Evolutionary conservation across 2,113 vertebrate species (phyloP).

Genomic region (Mormoops blainvillei): DNA sequence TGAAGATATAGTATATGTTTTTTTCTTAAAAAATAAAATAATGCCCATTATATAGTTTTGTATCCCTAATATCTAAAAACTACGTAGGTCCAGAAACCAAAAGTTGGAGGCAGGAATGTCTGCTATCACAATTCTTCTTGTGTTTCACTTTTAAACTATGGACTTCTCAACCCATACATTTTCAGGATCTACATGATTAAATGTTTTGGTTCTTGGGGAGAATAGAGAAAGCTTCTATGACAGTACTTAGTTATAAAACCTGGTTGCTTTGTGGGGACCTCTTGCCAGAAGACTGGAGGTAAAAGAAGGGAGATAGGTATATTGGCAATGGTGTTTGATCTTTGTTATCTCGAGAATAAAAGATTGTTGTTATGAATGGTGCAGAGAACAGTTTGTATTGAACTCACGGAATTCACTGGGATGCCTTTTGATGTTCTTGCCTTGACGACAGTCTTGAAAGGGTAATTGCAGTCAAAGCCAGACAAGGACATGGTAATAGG

Average conservation of each 20-base stretch:
- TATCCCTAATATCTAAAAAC: not conserved
- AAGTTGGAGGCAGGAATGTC: not conserved
- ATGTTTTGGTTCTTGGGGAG: not conserved
- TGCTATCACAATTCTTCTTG: not conserved
- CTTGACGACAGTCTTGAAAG: not conserved
- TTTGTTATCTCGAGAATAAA: not conserved
- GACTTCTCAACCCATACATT: not conserved
- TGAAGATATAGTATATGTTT: not conserved
- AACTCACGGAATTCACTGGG: not conserved
- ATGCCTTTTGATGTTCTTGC: not conserved
- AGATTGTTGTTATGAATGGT: not conserved
- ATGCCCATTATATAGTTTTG: not conserved
- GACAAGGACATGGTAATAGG: not conserved
- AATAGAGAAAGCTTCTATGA: not conserved
- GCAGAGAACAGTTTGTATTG: not conserved
- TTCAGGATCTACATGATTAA: not conserved
- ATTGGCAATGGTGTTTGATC: not conserved
- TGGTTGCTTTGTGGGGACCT: not conserved
- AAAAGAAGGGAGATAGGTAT: not conserved
- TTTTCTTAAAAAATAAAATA: not conserved
- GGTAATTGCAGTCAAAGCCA: not conserved
- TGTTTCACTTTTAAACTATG: not conserved
- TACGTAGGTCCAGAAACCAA: not conserved
- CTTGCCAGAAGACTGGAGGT: not conserved
- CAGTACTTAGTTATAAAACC: not conserved